Conservation (phyloP, 1,140 invertebrate species). For the Macrotrachela quadricornifera region DNA sequence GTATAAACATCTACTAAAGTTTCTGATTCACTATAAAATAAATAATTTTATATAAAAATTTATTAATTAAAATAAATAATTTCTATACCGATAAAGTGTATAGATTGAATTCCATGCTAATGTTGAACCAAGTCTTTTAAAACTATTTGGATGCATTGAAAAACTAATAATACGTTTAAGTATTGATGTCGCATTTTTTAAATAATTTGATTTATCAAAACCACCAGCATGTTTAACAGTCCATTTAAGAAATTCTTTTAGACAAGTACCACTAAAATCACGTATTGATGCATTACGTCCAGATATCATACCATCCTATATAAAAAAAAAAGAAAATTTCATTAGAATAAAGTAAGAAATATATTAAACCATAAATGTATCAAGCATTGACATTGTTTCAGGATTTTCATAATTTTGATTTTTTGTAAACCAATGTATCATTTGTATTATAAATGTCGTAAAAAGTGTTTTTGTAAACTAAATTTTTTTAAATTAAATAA, state of each 20-base stretch:
- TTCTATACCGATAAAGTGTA: constrained; percentile 36
- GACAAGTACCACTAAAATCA: constrained; percentile 42
- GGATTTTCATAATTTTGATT: constrained; percentile 27
- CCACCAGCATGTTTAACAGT: constrained; percentile 37
- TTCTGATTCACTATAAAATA: constrained; percentile 11
- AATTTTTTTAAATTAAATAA: no score
- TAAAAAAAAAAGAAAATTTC: no score
- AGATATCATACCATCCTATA: no score
- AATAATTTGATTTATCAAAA: neutral
- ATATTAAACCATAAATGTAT: constrained; percentile 42
- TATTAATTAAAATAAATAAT: no score
- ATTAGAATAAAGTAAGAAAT: no score
- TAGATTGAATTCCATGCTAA: constrained; percentile 50
- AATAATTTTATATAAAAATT: no score
- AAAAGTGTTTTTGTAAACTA: constrained; percentile 40
- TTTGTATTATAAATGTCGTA: constrained; percentile 40
- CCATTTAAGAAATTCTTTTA: constrained; percentile 44
- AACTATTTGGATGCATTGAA: constrained; percentile 40
- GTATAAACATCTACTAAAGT: constrained; percentile 38
- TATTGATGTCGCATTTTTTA: constrained; percentile 27
- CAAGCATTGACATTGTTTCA: constrained; percentile 36
- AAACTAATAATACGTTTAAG: constrained; percentile 40
- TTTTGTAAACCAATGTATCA: constrained; percentile 45
- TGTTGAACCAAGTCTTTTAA: constrained; percentile 42
- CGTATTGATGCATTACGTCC: constrained; percentile 33